Percentiles rank a stretch among this genome's conserved stretches.
Conservation (phyloP, 2,113 vertebrate species). For the Hippoglossus stenolepis region DNA sequence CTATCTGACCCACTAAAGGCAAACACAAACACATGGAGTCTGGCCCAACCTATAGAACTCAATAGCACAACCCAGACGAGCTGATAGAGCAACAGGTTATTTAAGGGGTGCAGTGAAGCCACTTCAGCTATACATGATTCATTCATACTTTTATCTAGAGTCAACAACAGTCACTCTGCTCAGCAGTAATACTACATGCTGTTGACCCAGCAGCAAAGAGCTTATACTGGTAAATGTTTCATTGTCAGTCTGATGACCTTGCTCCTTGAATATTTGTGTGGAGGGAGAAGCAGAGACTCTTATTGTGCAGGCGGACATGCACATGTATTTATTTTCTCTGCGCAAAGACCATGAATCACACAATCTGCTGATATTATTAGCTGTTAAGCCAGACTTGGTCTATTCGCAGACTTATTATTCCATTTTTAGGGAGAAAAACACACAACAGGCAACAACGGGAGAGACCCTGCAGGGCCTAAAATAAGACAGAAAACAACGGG, state of each 20-base stretch:
- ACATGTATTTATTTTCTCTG: slow-evolving; percentile 39
- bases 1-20: not conserved
- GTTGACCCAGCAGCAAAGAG: slow-evolving; percentile 28
- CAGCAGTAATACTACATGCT: slow-evolving; percentile 33
- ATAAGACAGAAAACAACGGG: slow-evolving; percentile 73
- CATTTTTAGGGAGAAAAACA: slow-evolving; percentile 71
- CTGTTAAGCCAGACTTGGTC: slow-evolving; percentile 13
- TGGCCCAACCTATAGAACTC: slow-evolving; percentile 7
- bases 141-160: slow-evolving; percentile 71
- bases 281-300: slow-evolving; percentile 22
- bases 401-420: slow-evolving; percentile 60
- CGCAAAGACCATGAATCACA: slow-evolving; percentile 60
- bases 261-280: slow-evolving; percentile 2
- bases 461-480: slow-evolving; percentile 60
- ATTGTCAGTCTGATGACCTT: slow-evolving; percentile 42
- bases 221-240: slow-evolving; percentile 51
- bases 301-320: slow-evolving; percentile 9
- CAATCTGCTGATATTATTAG: slow-evolving; percentile 63
- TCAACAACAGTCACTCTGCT: slow-evolving; percentile 59
- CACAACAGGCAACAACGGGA: slow-evolving; percentile 49
- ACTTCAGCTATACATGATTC: slow-evolving; percentile 31
- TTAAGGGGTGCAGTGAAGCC: slow-evolving; percentile 41
- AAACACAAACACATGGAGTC: slow-evolving; percentile 25
- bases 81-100: slow-evolving; percentile 39
- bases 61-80: slow-evolving; percentile 34